Percentiles rank a stretch among this genome's conserved stretches.
phyloP scores from a whole-genome alignment of 1,140 invertebrate species.

The Dolichoris vasculosae region DNA sequence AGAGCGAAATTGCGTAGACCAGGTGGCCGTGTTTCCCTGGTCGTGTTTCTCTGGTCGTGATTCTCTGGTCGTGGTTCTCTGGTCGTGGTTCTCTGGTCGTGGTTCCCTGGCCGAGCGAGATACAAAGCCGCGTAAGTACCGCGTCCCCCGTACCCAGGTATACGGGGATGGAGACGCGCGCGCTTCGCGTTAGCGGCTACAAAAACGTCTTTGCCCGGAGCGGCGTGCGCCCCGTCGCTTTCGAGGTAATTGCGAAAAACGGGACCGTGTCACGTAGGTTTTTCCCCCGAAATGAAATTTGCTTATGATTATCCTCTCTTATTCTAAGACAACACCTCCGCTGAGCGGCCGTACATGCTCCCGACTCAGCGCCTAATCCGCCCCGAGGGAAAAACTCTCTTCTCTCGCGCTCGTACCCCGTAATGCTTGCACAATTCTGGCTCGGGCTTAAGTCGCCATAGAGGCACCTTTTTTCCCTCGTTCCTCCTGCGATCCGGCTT shows the following conservation, averaged over 20 bases:
- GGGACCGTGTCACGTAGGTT: constrained; percentile 48
- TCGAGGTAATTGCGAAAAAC: constrained; percentile 60
- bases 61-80: not conserved
- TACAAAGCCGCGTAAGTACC: too few relatives aligned
- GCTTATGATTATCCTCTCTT: constrained; percentile 63
- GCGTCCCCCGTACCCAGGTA: too few relatives aligned
- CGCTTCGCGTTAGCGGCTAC: not conserved
- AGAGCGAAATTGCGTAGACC: not conserved
- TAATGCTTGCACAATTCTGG: constrained; percentile 31
- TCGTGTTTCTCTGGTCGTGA: too few relatives aligned
- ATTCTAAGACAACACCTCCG: constrained; percentile 65
- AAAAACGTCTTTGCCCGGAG: constrained; percentile 13
- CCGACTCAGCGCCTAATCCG: constrained; percentile 1
- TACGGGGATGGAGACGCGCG: too few relatives aligned
- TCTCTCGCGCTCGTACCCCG: not conserved
- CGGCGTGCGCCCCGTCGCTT: constrained; percentile 40
- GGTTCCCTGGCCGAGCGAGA: too few relatives aligned
- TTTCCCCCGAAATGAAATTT: constrained; percentile 53
- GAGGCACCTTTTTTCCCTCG: too few relatives aligned
- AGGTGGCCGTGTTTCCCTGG: not conserved
- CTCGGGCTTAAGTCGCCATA: not conserved
- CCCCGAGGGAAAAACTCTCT: not conserved
- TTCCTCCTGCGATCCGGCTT: too few relatives aligned
- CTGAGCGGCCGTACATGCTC: not conserved
- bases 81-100: too few relatives aligned